Base-by-base conservation (phyloP, 2,888 invertebrate species). In the Euzetes globulus region DNA sequence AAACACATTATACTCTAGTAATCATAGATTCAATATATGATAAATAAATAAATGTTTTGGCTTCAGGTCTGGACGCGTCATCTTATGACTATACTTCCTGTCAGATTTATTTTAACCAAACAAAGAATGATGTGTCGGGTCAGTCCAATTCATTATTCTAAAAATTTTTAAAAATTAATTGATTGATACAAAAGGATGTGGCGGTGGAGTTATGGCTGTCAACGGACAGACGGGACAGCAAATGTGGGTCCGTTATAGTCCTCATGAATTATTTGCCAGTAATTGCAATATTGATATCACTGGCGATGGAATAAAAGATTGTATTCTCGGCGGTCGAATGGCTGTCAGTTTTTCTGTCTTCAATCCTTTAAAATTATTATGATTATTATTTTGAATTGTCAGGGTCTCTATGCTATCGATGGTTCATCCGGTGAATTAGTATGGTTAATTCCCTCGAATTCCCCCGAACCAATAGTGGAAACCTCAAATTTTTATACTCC, bases 171-270 rank as follows among this genome's bases (percentile, higher is more conserved):
- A n/a, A n/a, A n/a, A n/a, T 29, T 25, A 65, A 25, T 11, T 5
- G 15, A 19, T 65, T 55, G 1, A 19, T n/a, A 76, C 74, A 25
- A 72, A 75, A 33, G 77, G 77, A 71, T 92, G 91, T 81, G 86
- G 88, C 77, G 91, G 91, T 5, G 91, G 91, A 9, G 85, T 91
- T 13, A 83, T 91, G 77, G 90, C 90, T 0, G 80, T 91, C n/a
- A 88, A 91, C 81, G 92, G 91, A 0, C 81, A 80, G 29, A 88
- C 86, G 55, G 92, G 92, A 0, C 83, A 85, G 45, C 86, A 87
- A n/a, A 79, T 91, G 17, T 92, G 91, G 91, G 87, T 87, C 55
- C 86, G 87, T 78, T 90, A 90, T 87, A 85, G 88, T 7, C 84
- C 87, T 50, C 89, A 90, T 79, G 88, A 90, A 78, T 86, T 91